phyloP scores from a whole-genome alignment of 2,797 vertebrate genomes.

The Phoeniculus purpureus region DNA sequence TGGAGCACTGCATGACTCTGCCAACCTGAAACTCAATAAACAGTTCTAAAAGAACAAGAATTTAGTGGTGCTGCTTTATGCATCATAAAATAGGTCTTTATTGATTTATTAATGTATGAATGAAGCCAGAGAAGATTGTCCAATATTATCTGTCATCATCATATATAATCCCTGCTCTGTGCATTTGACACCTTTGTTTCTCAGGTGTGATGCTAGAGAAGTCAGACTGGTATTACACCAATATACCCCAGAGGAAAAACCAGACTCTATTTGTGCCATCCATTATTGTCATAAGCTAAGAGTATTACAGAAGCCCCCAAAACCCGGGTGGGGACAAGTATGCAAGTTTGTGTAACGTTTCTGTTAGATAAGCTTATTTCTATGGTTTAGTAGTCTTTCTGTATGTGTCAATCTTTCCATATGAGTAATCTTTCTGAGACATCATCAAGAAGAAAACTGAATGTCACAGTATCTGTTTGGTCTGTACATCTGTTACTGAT shows the following conservation, averaged over 20 bases:
- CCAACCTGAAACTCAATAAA: conserved; percentile 24
- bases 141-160: background rate
- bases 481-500: conserved; percentile 17
- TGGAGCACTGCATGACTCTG: background rate
- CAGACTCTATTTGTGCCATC: background rate
- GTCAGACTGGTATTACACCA: background rate
- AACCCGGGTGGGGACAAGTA: background rate
- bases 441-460: background rate
- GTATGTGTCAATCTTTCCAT: background rate
- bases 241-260: background rate
- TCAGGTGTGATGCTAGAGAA: background rate
- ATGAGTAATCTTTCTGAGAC: background rate
- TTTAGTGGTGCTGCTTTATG: background rate
- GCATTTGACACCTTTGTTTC: background rate
- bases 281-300: background rate
- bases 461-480: background rate
- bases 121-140: background rate
- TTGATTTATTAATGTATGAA: conserved; percentile 9
- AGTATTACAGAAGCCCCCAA: background rate
- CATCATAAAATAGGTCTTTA: background rate
- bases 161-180: background rate
- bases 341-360: background rate
- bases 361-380: background rate
- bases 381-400: background rate
- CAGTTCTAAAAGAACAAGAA: conserved; percentile 1